Percentiles rank a stretch among this genome's conserved stretches.
These are phyloP conservation scores for Drosophila simulans DNA, from an alignment of 1,140 invertebrate species.

Conservation along the genomic window DNA sequence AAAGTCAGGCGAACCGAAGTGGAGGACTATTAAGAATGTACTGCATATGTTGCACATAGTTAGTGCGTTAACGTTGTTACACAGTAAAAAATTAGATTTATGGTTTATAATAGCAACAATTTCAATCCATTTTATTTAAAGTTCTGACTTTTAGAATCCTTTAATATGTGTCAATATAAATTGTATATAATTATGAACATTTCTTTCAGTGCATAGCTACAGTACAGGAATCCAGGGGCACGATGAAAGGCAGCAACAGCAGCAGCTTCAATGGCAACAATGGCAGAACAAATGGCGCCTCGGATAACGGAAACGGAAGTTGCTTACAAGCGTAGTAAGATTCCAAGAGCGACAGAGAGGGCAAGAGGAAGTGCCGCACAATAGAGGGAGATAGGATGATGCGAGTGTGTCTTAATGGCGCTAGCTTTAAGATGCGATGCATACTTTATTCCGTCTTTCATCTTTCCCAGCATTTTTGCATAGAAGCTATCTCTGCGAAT, in stretches of 20 bases:
- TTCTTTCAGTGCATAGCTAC: background rate
- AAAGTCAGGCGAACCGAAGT: slow-evolving; percentile 22
- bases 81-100: background rate
- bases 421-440: slow-evolving; percentile 65
- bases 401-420: slow-evolving; percentile 48
- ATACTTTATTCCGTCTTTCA: slow-evolving; percentile 48
- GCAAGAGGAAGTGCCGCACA: background rate
- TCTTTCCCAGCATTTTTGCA: slow-evolving; percentile 36
- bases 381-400: slow-evolving; percentile 8
- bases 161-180: too few relatives aligned
- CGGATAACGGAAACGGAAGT: slow-evolving; percentile 77
- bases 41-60: slow-evolving; percentile 69
- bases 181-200: background rate
- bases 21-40: slow-evolving; percentile 45
- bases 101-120: too few relatives aligned
- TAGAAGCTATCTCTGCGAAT: slow-evolving; percentile 6
- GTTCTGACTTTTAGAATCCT: too few relatives aligned
- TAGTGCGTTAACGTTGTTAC: slow-evolving; percentile 49
- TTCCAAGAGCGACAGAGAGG: slow-evolving; percentile 13
- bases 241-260: slow-evolving; percentile 20
- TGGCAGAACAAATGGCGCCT: slow-evolving; percentile 67
- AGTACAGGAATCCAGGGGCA: slow-evolving; percentile 4
- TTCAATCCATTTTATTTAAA: too few relatives aligned
- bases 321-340: slow-evolving; percentile 67
- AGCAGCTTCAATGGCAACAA: slow-evolving; percentile 57